A percentile compares a stretch with the other conserved stretches of the same genome.
phyloP scores from a whole-genome alignment of 2,888 invertebrate genomes.

The Prosapia bicincta region DNA sequence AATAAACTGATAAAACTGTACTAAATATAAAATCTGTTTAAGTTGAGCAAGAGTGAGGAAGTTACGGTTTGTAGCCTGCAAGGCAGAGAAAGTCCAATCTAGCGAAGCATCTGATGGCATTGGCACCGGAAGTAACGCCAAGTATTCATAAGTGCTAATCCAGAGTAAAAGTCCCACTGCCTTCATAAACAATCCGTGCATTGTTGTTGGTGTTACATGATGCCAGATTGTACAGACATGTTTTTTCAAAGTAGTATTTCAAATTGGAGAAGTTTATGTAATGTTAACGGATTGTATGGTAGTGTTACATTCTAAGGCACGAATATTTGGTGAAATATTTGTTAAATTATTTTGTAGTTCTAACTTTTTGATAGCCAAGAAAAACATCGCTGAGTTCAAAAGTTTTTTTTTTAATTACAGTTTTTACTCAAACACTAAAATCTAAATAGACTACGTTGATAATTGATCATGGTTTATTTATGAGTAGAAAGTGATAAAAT shows the following conservation, averaged over 20 bases:
- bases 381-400: too few relatives aligned
- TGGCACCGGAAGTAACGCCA: not conserved
- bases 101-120: not conserved
- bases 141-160: not conserved
- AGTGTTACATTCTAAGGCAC: too few relatives aligned
- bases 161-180: not conserved
- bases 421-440: too few relatives aligned
- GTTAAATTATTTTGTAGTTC: too few relatives aligned
- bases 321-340: too few relatives aligned
- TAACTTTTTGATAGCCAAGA: too few relatives aligned
- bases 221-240: not conserved
- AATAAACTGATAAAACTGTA: too few relatives aligned
- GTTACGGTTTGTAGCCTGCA: not conserved
- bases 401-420: too few relatives aligned
- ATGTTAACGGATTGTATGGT: not conserved
- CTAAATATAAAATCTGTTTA: too few relatives aligned
- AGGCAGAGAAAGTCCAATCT: not conserved
- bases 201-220: not conserved
- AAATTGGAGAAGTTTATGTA: not conserved
- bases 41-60: not conserved
- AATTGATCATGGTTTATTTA: too few relatives aligned
- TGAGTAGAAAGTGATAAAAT: too few relatives aligned
- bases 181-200: not conserved
- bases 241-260: not conserved
- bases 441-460: too few relatives aligned